Base-by-base conservation (phyloP, 2,888 invertebrate genomes). In the Scrobipalpa atriplicella region DNA sequence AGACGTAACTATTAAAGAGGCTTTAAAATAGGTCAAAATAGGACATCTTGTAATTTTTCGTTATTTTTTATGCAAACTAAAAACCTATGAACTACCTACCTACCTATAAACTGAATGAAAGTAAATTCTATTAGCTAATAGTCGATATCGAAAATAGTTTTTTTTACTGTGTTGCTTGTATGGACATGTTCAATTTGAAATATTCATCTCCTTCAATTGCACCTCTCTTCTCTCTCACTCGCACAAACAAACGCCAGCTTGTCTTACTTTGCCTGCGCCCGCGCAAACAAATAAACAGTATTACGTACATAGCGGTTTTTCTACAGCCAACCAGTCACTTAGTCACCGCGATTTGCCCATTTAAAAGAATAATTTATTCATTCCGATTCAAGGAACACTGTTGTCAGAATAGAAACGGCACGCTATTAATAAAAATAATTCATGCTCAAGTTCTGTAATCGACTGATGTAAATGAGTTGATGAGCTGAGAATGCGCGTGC, bases 241-340 rank as follows among this genome's bases (percentile, higher is more conserved):
- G 2, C 61, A 41, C 63, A 51, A 65, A 43, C 13, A 41, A 63
- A 73, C 73, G 83, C 85, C 86, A 82, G 81, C 11, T 29, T 21
- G 18, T 87, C 86, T 81, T 87, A 86, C 81, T 83, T 79, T 83
- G 81, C 77, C 78, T 74, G 74, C 78, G 78, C 79, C 76, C 75
- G 78, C 77, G 78, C 19, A 85, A 89, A 86, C 84, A 88, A 87
- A 88, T 84, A 90, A 87, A 87, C 80, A 74, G 72, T 72, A 80
- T 84, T 85, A 85, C 85, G 83, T 81, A 80, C 79, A 71, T 79
- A 71, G 91, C 87, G 81, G 93, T 92, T 93, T 93, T 93, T 78
- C 90, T 92, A 77, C 88, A 89, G 78, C 86, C 18, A 54, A 19
- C 29, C 54, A 56, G 21, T 29, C 21, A 21, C 81, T 85, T 83